Conservation (phyloP, 92 coral and sea anemone species). For the Phenganax stokvisi region DNA sequence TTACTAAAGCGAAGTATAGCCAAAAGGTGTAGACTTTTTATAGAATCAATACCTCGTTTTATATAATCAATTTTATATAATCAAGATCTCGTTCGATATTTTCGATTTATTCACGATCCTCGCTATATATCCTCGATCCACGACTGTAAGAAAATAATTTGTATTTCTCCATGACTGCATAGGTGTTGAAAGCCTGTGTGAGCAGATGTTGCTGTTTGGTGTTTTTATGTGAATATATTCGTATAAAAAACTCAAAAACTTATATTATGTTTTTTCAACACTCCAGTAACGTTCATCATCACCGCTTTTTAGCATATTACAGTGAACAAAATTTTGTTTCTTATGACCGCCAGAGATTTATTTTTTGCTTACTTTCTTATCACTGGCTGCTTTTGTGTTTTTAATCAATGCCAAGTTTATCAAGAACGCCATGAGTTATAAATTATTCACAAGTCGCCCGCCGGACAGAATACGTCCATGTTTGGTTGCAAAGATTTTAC, state of each 20-base stretch:
- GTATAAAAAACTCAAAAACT: neutral
- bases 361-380: neutral
- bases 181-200: neutral
- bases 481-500: conserved; percentile 11
- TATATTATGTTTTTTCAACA: neutral
- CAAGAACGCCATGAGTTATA: conserved; percentile 26
- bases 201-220: conserved; percentile 10
- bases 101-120: neutral
- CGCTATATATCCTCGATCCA: neutral
- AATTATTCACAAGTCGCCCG: conserved; percentile 17
- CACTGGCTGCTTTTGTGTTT: neutral
- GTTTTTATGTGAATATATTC: neutral
- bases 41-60: no score
- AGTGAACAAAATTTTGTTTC: no score
- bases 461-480: neutral
- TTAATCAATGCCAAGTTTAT: conserved; percentile 3
- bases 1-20: neutral
- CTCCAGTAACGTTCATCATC: neutral
- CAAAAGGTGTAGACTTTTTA: no score
- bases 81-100: no score
- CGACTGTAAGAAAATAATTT: neutral
- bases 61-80: no score
- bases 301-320: no score
- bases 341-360: neutral
- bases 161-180: neutral